Percentiles rank a stretch among this genome's conserved stretches.
These are phyloP conservation scores for Lepilemur ruficaudatus DNA, from an alignment of 2,797 vertebrate genomes.

Conservation along the genomic window DNA sequence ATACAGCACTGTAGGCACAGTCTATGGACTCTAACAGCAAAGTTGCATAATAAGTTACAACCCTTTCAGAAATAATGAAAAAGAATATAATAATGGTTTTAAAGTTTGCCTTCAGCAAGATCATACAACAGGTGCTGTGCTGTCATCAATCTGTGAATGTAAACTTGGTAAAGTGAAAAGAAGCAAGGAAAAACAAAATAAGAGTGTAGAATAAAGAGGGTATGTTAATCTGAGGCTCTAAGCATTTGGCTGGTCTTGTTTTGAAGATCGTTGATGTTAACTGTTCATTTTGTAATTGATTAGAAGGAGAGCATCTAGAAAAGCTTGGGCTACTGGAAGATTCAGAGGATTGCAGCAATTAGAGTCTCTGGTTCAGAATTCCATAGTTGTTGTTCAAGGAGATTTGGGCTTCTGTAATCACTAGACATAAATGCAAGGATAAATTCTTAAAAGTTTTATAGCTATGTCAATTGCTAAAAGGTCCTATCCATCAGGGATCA, in stretches of 20 bases:
- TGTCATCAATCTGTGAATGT: background rate
- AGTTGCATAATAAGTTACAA: background rate
- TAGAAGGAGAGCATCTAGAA: background rate
- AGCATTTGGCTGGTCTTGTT: background rate
- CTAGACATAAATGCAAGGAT: background rate
- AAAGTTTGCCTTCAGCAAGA: background rate
- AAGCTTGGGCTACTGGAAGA: background rate
- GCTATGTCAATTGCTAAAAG: background rate
- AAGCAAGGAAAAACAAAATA: background rate
- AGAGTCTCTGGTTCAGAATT: background rate
- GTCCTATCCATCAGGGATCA: background rate
- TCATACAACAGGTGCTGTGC: background rate
- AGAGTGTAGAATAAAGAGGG: background rate
- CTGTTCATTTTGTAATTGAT: background rate
- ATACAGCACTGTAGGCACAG: background rate
- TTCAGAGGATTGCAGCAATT: background rate
- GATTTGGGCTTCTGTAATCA: background rate
- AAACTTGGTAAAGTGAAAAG: background rate
- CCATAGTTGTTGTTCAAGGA: background rate
- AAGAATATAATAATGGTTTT: background rate
- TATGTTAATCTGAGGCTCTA: background rate
- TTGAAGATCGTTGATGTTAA: background rate
- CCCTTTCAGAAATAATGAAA: background rate
- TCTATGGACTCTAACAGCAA: background rate
- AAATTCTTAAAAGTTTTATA: background rate